Evolutionary conservation across 2,888 invertebrate genomes (phyloP), one percentile per base, ranked within the genome.

Genomic region (Coelopa pilipes): DNA sequence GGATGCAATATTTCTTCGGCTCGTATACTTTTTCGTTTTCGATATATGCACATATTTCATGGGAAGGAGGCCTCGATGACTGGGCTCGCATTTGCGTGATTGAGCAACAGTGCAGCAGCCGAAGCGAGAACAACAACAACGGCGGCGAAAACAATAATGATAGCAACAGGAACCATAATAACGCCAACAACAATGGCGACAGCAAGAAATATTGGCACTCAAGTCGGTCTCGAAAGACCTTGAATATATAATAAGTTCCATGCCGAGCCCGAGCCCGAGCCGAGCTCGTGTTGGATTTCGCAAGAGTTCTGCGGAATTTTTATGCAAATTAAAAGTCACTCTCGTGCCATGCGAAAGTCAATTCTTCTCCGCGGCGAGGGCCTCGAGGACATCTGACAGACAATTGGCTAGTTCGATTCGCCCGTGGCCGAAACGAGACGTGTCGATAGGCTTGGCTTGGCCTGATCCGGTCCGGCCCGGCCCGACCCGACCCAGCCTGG

Each of bases 211-310:
- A 62, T 24, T 70, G 24, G 60, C 62, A 45, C 49, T 46, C 47
- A 45, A 70, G 49, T 67, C 50, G 73, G 74, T 77, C 76, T 75
- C 46, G 76, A 80, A 85, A 83, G 84, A 84, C 85, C 84, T 85
- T 85, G 85, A 85, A 85, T 85, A 80, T 80, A 81, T 84, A 85
- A 84, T 84, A 81, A 84, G 82, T 80, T 77, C 73, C 21, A 34
- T n/a, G 62, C 65, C 17, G 21, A 47, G 15, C 24, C 17, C 21
- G 13, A 11, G 46, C 15, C 5, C 12, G 9, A 49, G 13, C 34
- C 34, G 3, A 15, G 17, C 49, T 12, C 65, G 55, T 15, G 53
- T n/a, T 46, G 24, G 55, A 53, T 65, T 65, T 49, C 24, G 12
- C 63, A 55, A 7, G 17, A 84, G 82, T 80, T 76, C 74, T 76